Evolutionary conservation across 1,140 invertebrate species (phyloP), one percentile per base, ranked within the genome.

Genomic region (Aradophagus sp.): DNA sequence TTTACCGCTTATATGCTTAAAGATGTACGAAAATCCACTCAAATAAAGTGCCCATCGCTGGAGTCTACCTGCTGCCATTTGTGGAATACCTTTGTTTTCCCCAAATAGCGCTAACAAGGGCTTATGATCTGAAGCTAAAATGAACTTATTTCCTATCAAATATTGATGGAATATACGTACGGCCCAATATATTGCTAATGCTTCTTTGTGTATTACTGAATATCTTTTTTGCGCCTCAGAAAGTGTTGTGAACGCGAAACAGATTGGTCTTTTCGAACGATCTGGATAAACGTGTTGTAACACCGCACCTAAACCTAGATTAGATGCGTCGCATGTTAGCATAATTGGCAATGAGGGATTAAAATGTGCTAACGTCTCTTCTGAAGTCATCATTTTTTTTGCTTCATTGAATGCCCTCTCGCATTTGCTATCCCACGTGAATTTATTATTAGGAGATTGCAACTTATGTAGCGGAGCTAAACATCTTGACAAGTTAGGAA

Each of bases 121-220:
- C 29, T 86, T 82, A 56, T 88, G 84, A 71, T 88, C 87, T 1
- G 83, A 86, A 10, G 61, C 29, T 1, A 86, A 56, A 5, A 63
- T 62, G 56, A 87, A 84, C 17, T 76, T 39, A 2, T 68, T 65
- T n/a, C 85, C 85, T 44, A 73, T 77, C 10, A 89, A 36, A 71
- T 86, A 89, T 15, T 84, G 63, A 38, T 87, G 80, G 67, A 89
- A 89, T 65, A 85, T 86, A 32, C 82, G 76, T 0, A 89, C 82
- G 1, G 77, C 82, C 76, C 77, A 89, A 15, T 87, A 71, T 38
- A 90, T 81, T 0, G 81, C 79, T 19, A 89, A 73, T 10, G 83
- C 84, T 75, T 90, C 87, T 59, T 84, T 87, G 27, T 90, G 82
- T 13, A 88, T 84, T 34, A 87, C 86, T 2, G 81, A 69, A 67